Evolutionary conservation across 2,888 invertebrate species (phyloP), one percentile per base, ranked within the genome.

Genomic region (Machimus atricapillus): DNA sequence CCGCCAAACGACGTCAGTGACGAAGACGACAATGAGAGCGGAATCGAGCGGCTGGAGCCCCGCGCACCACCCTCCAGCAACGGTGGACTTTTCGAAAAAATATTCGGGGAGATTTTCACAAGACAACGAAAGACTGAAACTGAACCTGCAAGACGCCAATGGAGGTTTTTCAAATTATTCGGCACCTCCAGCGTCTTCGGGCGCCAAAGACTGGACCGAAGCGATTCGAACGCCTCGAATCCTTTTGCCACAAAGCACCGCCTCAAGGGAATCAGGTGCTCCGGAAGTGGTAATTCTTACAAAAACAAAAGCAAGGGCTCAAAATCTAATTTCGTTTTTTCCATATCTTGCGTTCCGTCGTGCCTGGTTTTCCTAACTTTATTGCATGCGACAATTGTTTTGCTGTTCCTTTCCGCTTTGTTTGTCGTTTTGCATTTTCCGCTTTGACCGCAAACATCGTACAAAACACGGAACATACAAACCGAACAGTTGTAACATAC

Each of bases 401-500:
- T 90, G 91, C 89, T 83, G 85, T 88, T 86, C 87, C 79, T 86
- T 73, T 89, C 79, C 90, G 89, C 88, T 88, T 89, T 73, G 89
- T 88, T 89, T 66, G 66, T 23, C 66, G 66, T 66, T 66, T 58
- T 46, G 58, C 1, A 8, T 89, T 79, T 88, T 66, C 66, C 66
- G 27, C 66, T 66, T 66, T 66, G 27, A 66, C 27, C 14, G 66
- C 66, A 66, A 66, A 56, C 56, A 56, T 56, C 56, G 56, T 2
- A 74, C 12, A 74, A 37, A 77, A 78, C 23, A 23, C 46, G 23
- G 23, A 78, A 40, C 78, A 78, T 27, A 27, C 34, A 79, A 76
- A 88, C 88, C 88, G 85, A 89, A 43, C 40, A 96, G 96, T 96
- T 94, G 96, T 97, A 93, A 96, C 97, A 90, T 97, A 96, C 95